Conservation (phyloP, 53 echinoderm and acorn worm species). For the Stichopus horrens region DNA sequence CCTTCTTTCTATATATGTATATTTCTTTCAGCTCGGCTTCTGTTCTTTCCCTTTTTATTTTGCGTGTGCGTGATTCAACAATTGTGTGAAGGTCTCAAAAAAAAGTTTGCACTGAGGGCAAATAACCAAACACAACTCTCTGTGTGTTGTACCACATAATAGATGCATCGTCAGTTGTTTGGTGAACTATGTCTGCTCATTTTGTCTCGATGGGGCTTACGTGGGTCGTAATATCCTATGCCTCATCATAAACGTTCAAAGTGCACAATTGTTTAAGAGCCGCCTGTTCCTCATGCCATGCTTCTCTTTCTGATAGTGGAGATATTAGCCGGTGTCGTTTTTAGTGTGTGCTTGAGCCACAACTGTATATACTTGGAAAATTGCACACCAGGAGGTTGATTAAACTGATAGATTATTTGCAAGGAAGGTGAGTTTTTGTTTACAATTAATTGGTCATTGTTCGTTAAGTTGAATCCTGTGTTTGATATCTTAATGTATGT, state of each 20-base stretch:
- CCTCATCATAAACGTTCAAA: background rate
- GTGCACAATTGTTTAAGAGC: background rate
- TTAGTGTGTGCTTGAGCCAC: too few relatives aligned
- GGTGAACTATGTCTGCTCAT: constrained; percentile 6
- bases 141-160: background rate
- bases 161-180: constrained; percentile 1
- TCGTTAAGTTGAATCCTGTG: too few relatives aligned
- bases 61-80: background rate
- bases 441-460: too few relatives aligned
- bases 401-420: too few relatives aligned
- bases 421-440: too few relatives aligned
- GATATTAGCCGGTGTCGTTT: too few relatives aligned
- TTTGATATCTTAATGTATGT: too few relatives aligned
- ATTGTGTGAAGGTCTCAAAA: too few relatives aligned
- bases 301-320: too few relatives aligned
- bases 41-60: background rate
- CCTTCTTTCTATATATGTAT: too few relatives aligned
- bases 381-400: too few relatives aligned
- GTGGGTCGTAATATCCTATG: constrained; percentile 23
- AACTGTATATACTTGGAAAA: too few relatives aligned
- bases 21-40: background rate
- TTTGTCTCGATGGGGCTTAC: background rate
- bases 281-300: background rate
- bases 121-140: background rate
- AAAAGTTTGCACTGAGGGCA: background rate